Base-by-base conservation (phyloP, 1,140 invertebrate genomes). In the Triops longicaudatus region DNA sequence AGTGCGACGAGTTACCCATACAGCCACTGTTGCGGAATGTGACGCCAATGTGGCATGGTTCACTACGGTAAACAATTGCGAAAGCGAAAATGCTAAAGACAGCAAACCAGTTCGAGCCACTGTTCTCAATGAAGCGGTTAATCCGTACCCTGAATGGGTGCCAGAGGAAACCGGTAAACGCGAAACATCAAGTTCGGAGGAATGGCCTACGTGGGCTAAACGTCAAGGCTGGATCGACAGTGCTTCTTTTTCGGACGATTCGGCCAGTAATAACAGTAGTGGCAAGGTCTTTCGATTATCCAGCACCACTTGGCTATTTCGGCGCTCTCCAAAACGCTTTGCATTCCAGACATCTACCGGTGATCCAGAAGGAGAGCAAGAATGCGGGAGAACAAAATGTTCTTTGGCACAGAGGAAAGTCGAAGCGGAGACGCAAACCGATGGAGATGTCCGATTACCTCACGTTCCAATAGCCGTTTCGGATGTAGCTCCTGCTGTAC, bases 141-240 rank as follows among this genome's bases (percentile, higher is more conserved):
- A 63, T 63, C 50, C 50, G 50, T 63, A 63, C 17, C 50, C 50
- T n/a, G 50, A n/a, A 5, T 63, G 6, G 50, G 22, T 63, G 14
- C 50, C 50, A 17, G 50, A 6, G 14, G 50, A 63, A 63, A 22
- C 50, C 50, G 14, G 10, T 63, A 22, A 17, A 63, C 5, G 22
- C 22, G 17, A 6, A 6, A 63, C 14, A 5, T 14, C 14, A 63
- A 14, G 22, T 63, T 63, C 50, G 50, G 50, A 22, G 1, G 50
- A 77, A 44, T 77, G 76, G 76, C 76, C 76, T 9, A 77, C 76
- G 26, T 77, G 76, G 76, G 76, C 76, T 12, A 77, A 77, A 77
- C 76, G 76, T 11, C 63, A 73, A 44, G 76, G 76, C 37, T 77
- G 76, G 76, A 73, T 77, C 31, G 76, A 72, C 26, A 43, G 73